phyloP scores from a whole-genome alignment of 1,140 invertebrate genomes.

The Atta cephalotes region DNA sequence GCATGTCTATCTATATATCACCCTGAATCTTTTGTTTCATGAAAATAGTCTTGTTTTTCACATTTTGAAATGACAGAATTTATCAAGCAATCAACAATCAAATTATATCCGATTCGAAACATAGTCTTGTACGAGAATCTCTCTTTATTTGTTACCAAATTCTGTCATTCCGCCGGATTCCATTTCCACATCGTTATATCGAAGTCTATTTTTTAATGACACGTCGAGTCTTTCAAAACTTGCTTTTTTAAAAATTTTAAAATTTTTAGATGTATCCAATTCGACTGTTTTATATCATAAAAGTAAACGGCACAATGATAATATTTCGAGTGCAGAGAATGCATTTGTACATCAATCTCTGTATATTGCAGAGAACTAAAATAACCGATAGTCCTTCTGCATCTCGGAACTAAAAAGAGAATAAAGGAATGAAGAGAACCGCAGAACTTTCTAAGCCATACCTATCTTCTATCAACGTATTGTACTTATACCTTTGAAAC shows the following conservation, averaged over 20 bases:
- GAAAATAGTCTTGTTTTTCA: not conserved
- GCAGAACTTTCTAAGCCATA: conserved; percentile 9
- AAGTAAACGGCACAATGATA: not conserved
- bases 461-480: not conserved
- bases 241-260: not conserved
- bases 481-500: conserved; percentile 11
- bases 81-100: not conserved
- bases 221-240: not conserved
- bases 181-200: not conserved
- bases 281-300: not conserved
- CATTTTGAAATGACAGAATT: not conserved
- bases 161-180: not conserved
- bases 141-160: not conserved
- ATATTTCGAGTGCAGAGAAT: not conserved
- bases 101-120: not conserved
- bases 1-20: not conserved
- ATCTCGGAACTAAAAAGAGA: conserved; percentile 3
- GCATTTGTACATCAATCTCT: conserved; percentile 10
- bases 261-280: not conserved
- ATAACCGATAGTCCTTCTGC: conserved; percentile 26
- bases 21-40: not conserved
- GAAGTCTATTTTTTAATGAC: not conserved
- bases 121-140: not conserved
- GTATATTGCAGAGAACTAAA: conserved; percentile 6
- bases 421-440: not conserved